Evolutionary conservation across 2,888 invertebrate genomes (phyloP), one percentile per base, ranked within the genome.

Genomic region (Eupithecia tripunctaria): DNA sequence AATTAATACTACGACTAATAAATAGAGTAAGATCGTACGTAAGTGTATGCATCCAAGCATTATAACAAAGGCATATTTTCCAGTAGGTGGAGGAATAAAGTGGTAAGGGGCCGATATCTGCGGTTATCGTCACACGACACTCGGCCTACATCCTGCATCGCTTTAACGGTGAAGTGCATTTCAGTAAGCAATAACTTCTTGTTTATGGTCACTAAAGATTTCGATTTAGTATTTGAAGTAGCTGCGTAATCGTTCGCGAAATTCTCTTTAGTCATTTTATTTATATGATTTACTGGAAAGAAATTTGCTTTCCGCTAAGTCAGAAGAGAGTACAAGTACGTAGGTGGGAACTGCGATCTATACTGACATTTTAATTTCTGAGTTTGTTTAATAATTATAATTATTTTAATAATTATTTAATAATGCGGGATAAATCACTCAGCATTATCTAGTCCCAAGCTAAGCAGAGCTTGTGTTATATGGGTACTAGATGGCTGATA

Each of bases 71-170:
- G 51, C 21, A 21, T 51, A 21, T 51, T 51, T n/a, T 51, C 4
- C 51, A 51, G 56, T 14, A 10, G 51, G 51, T 51, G n/a, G 51
- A 21, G 12, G 51, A 51, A n/a, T n/a, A 51, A 51, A 51, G 51
- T 51, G 10, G 27, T 59, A 27, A 27, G 5, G 27, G 29, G 29
- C 60, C 29, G 18, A 66, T 47, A 12, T 29, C 29, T 79, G 79
- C 64, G 79, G 79, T 79, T 77, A 74, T 78, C 74, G 77, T 76
- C 67, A 77, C 71, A 67, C 63, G 77, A 77, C 76, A 74, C 64
- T 62, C 67, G 74, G 56, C 71, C 71, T 71, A 71, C 63, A 68
- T 74, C 68, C 38, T 36, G 41, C 29, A 29, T 70, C 38, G 70
- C 15, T 70, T 69, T 71, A 68, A 69, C 69, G 71, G 69, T 69